Evolutionary conservation across 1,140 invertebrate genomes (phyloP).

Genomic region (Meteorus sp.): DNA sequence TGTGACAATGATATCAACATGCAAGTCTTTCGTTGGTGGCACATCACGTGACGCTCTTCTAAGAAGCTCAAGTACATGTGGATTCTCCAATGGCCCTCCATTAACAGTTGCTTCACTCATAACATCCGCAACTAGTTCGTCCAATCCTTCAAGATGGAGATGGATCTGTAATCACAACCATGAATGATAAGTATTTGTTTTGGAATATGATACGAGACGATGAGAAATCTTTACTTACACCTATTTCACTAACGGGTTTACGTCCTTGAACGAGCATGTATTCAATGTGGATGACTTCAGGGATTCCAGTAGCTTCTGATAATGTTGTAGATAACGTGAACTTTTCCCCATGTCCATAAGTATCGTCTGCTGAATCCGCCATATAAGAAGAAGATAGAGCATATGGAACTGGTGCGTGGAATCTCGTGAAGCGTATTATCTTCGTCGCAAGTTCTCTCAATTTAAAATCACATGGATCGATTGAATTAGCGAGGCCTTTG

Average conservation of each 20-base stretch:
- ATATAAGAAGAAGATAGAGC: conserved; percentile 32
- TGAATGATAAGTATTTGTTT: not conserved
- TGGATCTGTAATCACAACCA: conserved; percentile 15
- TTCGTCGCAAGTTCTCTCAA: conserved; percentile 41
- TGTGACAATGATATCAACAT: conserved; percentile 35
- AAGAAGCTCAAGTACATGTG: not conserved
- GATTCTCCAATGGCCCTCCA: not conserved
- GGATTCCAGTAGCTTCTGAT: conserved; percentile 31
- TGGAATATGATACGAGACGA: conserved; percentile 16
- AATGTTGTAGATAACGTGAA: conserved; percentile 27
- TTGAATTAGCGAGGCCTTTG: conserved; percentile 44
- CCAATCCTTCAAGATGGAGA: conserved; percentile 2
- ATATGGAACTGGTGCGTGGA: conserved; percentile 26
- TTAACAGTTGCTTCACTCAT: no score
- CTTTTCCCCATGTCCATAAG: conserved; percentile 39
- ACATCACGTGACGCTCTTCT: conserved; percentile 23
- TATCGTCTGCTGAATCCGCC: conserved; percentile 39
- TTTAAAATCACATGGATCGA: conserved; percentile 44
- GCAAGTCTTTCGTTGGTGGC: conserved; percentile 22
- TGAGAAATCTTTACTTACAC: conserved; percentile 29
- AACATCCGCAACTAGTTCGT: not conserved
- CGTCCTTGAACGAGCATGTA: conserved; percentile 13
- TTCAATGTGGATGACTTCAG: conserved; percentile 32
- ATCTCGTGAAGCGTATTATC: conserved; percentile 36
- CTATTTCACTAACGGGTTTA: conserved; percentile 24